phyloP scores from a whole-genome alignment of 2,888 invertebrate species.

The Bembecia ichneumoniformis region DNA sequence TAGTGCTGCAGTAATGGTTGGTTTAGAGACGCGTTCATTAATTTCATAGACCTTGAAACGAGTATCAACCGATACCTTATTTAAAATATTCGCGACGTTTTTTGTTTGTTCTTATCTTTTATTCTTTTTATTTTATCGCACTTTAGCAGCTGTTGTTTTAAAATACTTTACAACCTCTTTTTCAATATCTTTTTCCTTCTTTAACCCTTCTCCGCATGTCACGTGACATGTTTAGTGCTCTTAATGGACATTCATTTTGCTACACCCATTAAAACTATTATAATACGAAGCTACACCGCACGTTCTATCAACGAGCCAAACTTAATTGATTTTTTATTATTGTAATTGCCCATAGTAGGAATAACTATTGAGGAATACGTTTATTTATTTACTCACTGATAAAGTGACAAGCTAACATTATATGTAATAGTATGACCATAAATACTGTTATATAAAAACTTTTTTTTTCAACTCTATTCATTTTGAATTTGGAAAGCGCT shows the following conservation, averaged over 20 bases:
- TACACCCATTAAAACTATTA: not conserved
- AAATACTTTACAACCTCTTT: not conserved
- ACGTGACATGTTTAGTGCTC: not conserved
- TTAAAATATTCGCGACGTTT: conserved; percentile 15
- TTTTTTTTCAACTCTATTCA: no score
- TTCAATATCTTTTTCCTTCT: not conserved
- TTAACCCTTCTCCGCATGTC: not conserved
- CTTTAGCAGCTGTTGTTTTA: conserved; percentile 6
- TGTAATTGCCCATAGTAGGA: no score
- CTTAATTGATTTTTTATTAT: no score
- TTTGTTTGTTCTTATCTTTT: conserved; percentile 10
- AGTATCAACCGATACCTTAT: conserved; percentile 12
- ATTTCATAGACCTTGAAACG: not conserved
- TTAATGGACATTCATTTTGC: not conserved
- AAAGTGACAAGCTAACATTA: no score
- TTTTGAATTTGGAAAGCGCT: no score
- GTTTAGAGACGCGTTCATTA: not conserved
- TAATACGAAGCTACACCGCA: not conserved
- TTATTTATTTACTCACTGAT: no score
- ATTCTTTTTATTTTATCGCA: conserved; percentile 1
- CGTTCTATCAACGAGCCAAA: no score
- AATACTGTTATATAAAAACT: no score
- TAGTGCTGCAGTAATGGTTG: no score
- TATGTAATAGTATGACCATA: no score
- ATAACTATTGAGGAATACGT: no score